These are phyloP conservation scores for Ips nitidus DNA, from an alignment of 1,140 invertebrate species.

Conservation along the genomic window DNA sequence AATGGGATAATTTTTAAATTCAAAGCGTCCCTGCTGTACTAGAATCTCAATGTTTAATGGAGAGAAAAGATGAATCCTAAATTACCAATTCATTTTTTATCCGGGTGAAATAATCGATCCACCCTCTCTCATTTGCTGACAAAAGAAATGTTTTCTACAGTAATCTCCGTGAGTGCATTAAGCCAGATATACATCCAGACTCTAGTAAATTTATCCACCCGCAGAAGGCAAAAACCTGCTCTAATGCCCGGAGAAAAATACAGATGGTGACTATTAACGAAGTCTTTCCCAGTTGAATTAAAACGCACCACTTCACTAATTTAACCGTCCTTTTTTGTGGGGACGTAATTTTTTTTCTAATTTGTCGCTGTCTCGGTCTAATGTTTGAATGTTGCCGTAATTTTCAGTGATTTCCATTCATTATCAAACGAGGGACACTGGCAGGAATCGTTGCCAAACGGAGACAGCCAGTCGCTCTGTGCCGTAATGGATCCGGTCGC, in stretches of 20 bases:
- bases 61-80: slow-evolving; percentile 16
- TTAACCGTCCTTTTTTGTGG: slow-evolving; percentile 2
- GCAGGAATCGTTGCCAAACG: slow-evolving; percentile 55
- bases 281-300: slow-evolving; percentile 4
- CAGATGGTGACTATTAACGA: background rate
- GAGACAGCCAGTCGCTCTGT: slow-evolving; percentile 55
- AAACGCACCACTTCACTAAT: slow-evolving; percentile 18
- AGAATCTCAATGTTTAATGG: slow-evolving; percentile 19
- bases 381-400: background rate
- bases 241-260: background rate
- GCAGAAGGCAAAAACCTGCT: too few species aligned
- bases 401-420: slow-evolving; percentile 53
- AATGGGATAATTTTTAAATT: slow-evolving; percentile 15
- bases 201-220: too few species aligned
- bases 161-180: too few species aligned
- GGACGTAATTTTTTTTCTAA: background rate
- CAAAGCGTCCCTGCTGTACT: slow-evolving; percentile 1
- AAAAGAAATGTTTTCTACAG: too few species aligned
- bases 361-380: background rate
- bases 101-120: too few species aligned
- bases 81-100: slow-evolving; percentile 15
- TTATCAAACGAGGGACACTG: slow-evolving; percentile 66
- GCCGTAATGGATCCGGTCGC: slow-evolving; percentile 68
- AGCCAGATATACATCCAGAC: too few species aligned
- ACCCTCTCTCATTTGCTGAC: too few species aligned